Evolutionary conservation across 2,888 invertebrate species (phyloP).

Genomic region (Hermaeophaga mercurialis): DNA sequence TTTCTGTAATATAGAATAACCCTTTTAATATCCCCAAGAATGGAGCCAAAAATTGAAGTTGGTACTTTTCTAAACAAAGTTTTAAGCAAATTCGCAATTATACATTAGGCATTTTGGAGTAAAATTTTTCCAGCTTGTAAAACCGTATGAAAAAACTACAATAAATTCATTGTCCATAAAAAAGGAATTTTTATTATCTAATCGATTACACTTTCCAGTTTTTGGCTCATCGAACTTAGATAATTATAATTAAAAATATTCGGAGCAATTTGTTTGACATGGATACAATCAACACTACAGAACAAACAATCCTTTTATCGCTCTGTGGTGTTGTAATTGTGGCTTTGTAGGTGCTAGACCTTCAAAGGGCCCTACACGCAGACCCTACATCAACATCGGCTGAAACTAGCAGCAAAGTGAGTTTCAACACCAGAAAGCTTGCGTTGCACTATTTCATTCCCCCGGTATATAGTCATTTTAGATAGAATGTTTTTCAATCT

Average conservation of each 20-base stretch:
- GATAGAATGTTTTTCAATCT: constrained; percentile 6
- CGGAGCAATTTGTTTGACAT: constrained; percentile 1
- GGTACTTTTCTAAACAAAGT: no score
- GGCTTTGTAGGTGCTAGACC: constrained; percentile 75
- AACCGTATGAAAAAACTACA: no score
- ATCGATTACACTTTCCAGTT: no score
- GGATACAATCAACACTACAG: constrained; percentile 12
- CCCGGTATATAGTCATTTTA: constrained; percentile 11
- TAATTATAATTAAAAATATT: background rate
- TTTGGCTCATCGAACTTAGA: no score
- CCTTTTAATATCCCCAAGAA: no score
- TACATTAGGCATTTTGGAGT: no score
- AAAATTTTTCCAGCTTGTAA: no score
- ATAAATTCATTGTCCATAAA: no score
- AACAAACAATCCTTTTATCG: constrained; percentile 17
- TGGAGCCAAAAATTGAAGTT: no score
- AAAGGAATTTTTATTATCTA: no score
- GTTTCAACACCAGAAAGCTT: constrained; percentile 36
- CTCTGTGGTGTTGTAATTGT: constrained; percentile 51
- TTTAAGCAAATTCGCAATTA: no score
- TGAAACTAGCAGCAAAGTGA: constrained; percentile 58
- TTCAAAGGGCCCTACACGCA: constrained; percentile 80
- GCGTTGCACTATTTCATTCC: constrained; percentile 24
- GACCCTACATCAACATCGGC: constrained; percentile 65
- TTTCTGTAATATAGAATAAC: no score